These are phyloP conservation scores for Bujurquina vittata DNA, from an alignment of 2,113 vertebrate genomes.

Conservation along the genomic window DNA sequence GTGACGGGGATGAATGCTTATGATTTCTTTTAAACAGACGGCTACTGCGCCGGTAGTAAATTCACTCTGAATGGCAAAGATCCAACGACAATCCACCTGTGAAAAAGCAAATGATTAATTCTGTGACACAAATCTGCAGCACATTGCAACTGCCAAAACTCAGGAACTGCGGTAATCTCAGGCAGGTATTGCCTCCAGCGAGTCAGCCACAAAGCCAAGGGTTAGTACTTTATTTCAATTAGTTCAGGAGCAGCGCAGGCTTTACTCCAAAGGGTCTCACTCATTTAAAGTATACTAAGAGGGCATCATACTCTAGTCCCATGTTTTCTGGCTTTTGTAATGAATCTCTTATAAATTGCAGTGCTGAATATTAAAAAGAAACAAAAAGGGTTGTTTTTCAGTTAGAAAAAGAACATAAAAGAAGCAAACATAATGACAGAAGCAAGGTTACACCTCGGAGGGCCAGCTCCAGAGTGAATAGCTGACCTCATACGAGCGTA, in stretches of 20 bases:
- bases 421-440: background rate
- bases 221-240: constrained; percentile 64
- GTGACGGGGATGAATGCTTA: background rate
- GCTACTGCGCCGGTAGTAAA: constrained; percentile 27
- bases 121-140: constrained; percentile 58
- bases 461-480: background rate
- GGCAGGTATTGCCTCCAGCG: constrained; percentile 15
- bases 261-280: constrained; percentile 23
- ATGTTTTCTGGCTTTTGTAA: background rate
- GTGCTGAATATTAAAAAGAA: background rate
- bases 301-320: background rate
- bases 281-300: constrained; percentile 28
- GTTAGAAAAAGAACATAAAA: constrained; percentile 1
- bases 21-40: constrained; percentile 40
- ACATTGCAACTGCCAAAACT: constrained; percentile 57
- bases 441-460: background rate
- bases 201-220: constrained; percentile 55
- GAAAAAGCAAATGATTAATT: constrained; percentile 54
- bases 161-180: constrained; percentile 64
- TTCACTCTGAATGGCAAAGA: constrained; percentile 31
- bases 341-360: background rate
- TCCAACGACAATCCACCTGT: constrained; percentile 43
- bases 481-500: background rate
- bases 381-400: background rate
- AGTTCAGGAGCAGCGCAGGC: constrained; percentile 35